A percentile compares a stretch with the other conserved stretches of the same genome.
Evolutionary conservation across 2,888 invertebrate genomes (phyloP).

Genomic region (Thera obeliscata): DNA sequence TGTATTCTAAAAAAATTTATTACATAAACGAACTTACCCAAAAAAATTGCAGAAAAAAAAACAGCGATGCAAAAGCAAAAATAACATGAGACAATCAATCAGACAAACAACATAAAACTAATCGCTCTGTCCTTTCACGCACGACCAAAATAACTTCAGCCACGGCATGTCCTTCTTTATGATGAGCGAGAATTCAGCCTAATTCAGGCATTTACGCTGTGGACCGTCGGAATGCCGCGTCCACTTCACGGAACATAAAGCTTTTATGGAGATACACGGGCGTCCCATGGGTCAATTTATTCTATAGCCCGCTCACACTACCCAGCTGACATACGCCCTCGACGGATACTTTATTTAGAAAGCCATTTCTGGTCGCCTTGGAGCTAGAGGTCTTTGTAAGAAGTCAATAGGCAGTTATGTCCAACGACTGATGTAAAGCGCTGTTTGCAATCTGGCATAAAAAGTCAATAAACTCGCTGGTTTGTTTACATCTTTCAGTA

Average conservation of each 20-base stretch:
- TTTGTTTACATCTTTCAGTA: conserved; percentile 28
- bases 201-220: conserved; percentile 49
- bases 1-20: no score
- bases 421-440: conserved; percentile 7
- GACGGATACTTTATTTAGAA: conserved; percentile 50
- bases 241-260: conserved; percentile 75
- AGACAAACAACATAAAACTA: neutral
- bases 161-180: conserved; percentile 22
- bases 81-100: neutral
- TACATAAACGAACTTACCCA: no score
- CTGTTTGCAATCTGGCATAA: conserved; percentile 7
- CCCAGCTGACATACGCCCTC: conserved; percentile 48
- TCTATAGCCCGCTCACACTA: conserved; percentile 45
- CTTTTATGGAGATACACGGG: conserved; percentile 69
- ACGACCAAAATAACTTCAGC: conserved; percentile 12
- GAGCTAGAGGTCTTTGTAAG: conserved; percentile 24
- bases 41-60: neutral
- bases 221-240: conserved; percentile 52
- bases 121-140: neutral
- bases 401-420: conserved; percentile 6
- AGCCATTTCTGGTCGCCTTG: conserved; percentile 32
- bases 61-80: neutral
- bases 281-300: conserved; percentile 54
- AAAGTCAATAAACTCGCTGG: conserved; percentile 12
- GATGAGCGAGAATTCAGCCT: conserved; percentile 42